Evolutionary conservation across 92 coral and sea anemone species (phyloP), one percentile per base, ranked within the genome.

Genomic region (Phenganax subtilis): DNA sequence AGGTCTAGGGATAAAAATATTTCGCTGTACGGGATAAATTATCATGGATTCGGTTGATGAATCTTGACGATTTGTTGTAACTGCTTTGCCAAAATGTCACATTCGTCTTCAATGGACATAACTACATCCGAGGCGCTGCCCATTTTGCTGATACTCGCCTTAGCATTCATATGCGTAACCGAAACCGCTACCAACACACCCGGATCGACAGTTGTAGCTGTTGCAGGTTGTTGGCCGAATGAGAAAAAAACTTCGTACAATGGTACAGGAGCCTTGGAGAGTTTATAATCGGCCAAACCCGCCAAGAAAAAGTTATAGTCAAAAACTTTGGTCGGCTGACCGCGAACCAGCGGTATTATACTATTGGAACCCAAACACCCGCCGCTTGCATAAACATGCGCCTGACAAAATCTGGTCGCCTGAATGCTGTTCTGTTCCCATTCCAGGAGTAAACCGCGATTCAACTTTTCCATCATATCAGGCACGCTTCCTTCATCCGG

Each of bases 181-280:
- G 83, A 79, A 25, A 63, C 61, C 6, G 74, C 65, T 0, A 79
- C 30, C n/a, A 51, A 27, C 3, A 79, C 83, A 10, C 73, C 74
- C 11, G 83, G 83, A 54, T 79, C 83, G 2, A 79, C 60, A 16
- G 83, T 79, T 9, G 74, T 63, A 3, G 72, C 55, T 0, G 83
- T 79, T 0, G 83, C 73, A 7, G 83, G 83, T 62, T 64, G 83
- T 64, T 79, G 83, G 12, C 83, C 83, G 29, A 79, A 79, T 10
- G 83, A n/a, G 31, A 79, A 79, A 54, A 79, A 79, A 7, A 79
- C 83, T 44, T 79, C 83, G 74, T 79, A 79, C 83, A 54, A 14
- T 0, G 83, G 83, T 12, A 79, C 28, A 7, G 83, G 83, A 10
- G 83, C 83, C 31, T 14, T 62, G 3, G 58, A 11, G 16, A 79